Evolutionary conservation across 2,888 invertebrate genomes (phyloP), one percentile per base, ranked within the genome.

Genomic region (Camponotus fellah): DNA sequence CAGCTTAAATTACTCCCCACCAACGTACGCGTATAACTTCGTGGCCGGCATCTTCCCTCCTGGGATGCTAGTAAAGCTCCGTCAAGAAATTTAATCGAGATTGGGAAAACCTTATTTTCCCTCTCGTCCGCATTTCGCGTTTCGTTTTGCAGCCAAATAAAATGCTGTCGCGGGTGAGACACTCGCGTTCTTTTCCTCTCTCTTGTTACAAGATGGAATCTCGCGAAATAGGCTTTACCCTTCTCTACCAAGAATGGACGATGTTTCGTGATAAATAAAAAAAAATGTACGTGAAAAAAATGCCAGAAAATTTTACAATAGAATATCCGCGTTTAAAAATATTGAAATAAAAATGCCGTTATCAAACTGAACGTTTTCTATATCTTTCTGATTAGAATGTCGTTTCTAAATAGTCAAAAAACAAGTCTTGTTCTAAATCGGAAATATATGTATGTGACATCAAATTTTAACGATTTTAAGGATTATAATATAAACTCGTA

Each of bases 51-150:
- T 53, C 58, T 72, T 82, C 32, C 66, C 37, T 64, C 46, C 53
- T 66, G 66, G 58, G 66, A 76, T 53, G 49, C 75, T 62, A 26
- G 60, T 60, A 72, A 53, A 81, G 71, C 80, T 40, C 66, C 58
- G 53, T 65, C 64, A 82, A 82, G 66, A 80, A 80, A 76, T 83
- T 85, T 82, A 76, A 79, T 82, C 82, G 74, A 82, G 79, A 65
- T 82, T 82, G 76, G 62, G 64, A 74, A 74, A 74, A 74, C 64
- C 82, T 64, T 82, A 82, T 65, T 82, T 82, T 64, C 79, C 37
- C 43, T 64, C 64, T 53, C 58, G 34, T 56, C 58, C 66, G 58
- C 53, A 34, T 65, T 43, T 66, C 66, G 46, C 46, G 60, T 79
- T 66, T 77, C 79, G 79, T 79, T 77, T 79, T 65, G 77, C 82